Evolutionary conservation across 2,888 invertebrate species (phyloP).

Genomic region (Syrphus vitripennis): DNA sequence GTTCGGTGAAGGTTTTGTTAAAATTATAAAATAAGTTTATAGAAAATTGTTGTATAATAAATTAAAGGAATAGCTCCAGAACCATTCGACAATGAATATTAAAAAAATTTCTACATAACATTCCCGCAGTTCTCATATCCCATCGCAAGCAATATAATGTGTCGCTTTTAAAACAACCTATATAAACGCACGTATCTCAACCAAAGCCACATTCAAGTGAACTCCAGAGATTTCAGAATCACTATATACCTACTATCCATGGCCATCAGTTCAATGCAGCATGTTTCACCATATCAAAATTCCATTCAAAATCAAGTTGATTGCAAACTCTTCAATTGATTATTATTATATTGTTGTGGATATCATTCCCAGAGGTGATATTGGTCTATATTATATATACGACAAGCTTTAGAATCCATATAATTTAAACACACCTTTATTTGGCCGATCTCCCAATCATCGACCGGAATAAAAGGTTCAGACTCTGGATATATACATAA

Average conservation of each 20-base stretch:
- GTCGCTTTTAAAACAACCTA: not conserved
- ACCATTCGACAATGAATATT: too few relatives aligned
- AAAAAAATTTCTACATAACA: not conserved
- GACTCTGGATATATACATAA: conserved; percentile 2
- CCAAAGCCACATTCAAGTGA: conserved; percentile 10
- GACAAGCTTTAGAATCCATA: not conserved
- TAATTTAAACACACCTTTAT: conserved; percentile 44
- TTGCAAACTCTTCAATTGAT: conserved; percentile 67
- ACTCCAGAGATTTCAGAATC: conserved; percentile 1
- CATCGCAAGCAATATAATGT: not conserved
- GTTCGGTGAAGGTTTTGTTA: too few relatives aligned
- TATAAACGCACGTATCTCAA: not conserved
- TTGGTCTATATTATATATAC: too few relatives aligned
- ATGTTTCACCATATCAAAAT: conserved; percentile 41
- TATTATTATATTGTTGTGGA: conserved; percentile 67
- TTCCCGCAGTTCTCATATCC: not conserved
- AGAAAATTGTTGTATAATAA: too few relatives aligned
- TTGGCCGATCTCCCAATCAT: conserved; percentile 28
- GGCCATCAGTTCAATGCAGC: conserved; percentile 4
- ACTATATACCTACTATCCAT: not conserved
- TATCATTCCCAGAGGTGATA: conserved; percentile 66
- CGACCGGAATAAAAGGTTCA: conserved; percentile 25
- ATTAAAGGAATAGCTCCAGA: too few relatives aligned
- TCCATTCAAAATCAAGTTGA: conserved; percentile 67
- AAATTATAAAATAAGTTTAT: too few relatives aligned